Conservation (phyloP, 1,140 invertebrate species). For the Nephila pilipes region DNA sequence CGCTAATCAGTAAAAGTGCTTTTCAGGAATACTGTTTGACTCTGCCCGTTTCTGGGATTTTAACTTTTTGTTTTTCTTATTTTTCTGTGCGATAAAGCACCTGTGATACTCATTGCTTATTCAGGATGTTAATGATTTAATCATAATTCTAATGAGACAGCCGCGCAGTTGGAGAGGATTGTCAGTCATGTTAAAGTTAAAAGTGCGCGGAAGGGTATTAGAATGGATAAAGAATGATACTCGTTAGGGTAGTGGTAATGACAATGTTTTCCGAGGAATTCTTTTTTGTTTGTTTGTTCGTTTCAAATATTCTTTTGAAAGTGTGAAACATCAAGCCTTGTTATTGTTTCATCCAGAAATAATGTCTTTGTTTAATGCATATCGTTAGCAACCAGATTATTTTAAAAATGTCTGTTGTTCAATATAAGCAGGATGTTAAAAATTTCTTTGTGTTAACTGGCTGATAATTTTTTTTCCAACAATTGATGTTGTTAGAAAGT, state of each 20-base stretch:
- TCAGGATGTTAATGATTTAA: conserved; percentile 19
- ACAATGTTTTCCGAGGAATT: neutral
- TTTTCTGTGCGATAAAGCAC: neutral
- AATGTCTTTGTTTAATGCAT: too few species aligned
- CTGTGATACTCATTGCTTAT: conserved; percentile 24
- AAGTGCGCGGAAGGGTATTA: neutral
- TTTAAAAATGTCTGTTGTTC: too few species aligned
- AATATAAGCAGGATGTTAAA: too few species aligned
- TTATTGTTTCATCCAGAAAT: too few species aligned
- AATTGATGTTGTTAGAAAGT: too few species aligned
- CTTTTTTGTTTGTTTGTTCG: neutral
- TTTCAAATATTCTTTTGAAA: neutral
- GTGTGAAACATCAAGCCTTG: too few species aligned
- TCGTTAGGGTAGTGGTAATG: neutral
- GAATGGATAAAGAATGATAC: neutral
- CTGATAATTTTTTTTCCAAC: too few species aligned
- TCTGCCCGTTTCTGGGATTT: neutral
- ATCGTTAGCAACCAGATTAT: too few species aligned
- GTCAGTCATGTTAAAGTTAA: neutral
- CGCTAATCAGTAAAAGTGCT: conserved; percentile 52
- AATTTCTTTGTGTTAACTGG: too few species aligned
- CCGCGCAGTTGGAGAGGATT: neutral
- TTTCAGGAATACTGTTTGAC: conserved; percentile 36
- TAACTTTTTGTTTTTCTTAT: neutral
- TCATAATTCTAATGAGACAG: neutral